Evolutionary conservation across 53 echinoderm and acorn worm species (phyloP).

Genomic region (Echinarachnius parma): DNA sequence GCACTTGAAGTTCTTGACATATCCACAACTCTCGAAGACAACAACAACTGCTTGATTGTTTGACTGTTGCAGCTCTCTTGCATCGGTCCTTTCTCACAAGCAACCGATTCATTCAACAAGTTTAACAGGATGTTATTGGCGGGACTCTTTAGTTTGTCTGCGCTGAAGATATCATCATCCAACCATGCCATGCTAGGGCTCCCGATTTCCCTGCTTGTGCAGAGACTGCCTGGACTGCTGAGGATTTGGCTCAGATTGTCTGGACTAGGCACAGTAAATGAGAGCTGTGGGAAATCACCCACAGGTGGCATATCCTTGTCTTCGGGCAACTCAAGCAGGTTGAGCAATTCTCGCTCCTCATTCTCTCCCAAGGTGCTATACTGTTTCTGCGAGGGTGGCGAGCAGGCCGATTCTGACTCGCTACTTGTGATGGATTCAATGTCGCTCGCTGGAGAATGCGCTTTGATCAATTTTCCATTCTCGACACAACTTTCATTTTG

Average conservation of each 20-base stretch:
- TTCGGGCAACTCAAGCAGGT: slow-evolving; percentile 68
- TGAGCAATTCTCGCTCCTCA: slow-evolving; percentile 64
- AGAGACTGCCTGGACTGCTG: slow-evolving; percentile 53
- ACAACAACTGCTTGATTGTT: slow-evolving; percentile 29
- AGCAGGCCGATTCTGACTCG: slow-evolving; percentile 52
- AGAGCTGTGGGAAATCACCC: slow-evolving; percentile 17
- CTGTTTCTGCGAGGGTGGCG: slow-evolving; percentile 50
- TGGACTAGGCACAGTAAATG: slow-evolving; percentile 70
- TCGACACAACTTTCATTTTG: neutral
- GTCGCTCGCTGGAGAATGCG: slow-evolving; percentile 82
- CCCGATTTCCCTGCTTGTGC: slow-evolving; percentile 1
- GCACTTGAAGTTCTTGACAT: slow-evolving; percentile 32
- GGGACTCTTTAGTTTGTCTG: slow-evolving; percentile 21
- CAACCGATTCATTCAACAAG: slow-evolving; percentile 25
- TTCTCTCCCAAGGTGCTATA: slow-evolving; percentile 51
- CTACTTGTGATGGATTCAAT: slow-evolving; percentile 60
- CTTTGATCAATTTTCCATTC: slow-evolving; percentile 13
- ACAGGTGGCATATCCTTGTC: slow-evolving; percentile 37
- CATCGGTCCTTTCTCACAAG: slow-evolving; percentile 16
- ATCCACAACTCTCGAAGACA: slow-evolving; percentile 10
- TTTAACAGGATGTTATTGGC: slow-evolving; percentile 38
- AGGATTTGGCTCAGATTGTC: slow-evolving; percentile 66
- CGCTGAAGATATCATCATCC: slow-evolving; percentile 56
- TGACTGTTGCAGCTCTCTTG: slow-evolving; percentile 11
- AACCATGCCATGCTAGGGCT: slow-evolving; percentile 46